Evolutionary conservation across 2,888 invertebrate species (phyloP), one percentile per base, ranked within the genome.

Genomic region (Smittia sp.): DNA sequence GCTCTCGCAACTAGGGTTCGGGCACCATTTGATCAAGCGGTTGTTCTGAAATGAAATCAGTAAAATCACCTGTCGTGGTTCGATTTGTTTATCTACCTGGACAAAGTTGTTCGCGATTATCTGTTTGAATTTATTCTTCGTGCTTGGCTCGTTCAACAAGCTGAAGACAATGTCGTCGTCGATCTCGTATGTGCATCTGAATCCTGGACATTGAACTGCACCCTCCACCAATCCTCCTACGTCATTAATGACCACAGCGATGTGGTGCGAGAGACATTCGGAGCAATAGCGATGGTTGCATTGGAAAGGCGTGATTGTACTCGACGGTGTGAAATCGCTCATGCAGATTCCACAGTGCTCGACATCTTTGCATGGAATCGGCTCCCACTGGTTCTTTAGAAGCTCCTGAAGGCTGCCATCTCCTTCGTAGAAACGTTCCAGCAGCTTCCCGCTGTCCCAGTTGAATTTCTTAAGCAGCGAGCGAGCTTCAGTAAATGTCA

Each of bases 61-160:
- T 3, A 32, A 6, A 39, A 39, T 39, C 39, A 39, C 7, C 39
- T 39, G 39, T 9, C 13, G 39, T 13, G 13, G 13, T 39, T 39
- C n/a, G n/a, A n/a, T n/a, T n/a, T n/a, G n/a, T n/a, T n/a, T 9
- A 46, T 3, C 15, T 25, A 46, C 46, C 46, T 46, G 46, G 7
- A 54, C 54, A 32, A 70, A 70, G 15, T 52, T 70, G 15, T 70
- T 70, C 15, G 54, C 32, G 7, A 70, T 52, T 7, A 70, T 27
- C 7, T 52, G 15, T 22, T 54, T 4, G 27, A 54, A 70, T 22
- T 46, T 68, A 22, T 9, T 24, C 18, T 39, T 41, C 20, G 15
- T 39, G 11, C 46, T 1, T 20, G 7, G 9, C n/a, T 46, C 46
- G 3, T 13, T 13, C 46, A 46, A 15, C 46, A 9, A 13, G 11